Evolutionary conservation across 2,888 invertebrate genomes (phyloP), one percentile per base, ranked within the genome.

Genomic region (Willowsia nigromaculata): DNA sequence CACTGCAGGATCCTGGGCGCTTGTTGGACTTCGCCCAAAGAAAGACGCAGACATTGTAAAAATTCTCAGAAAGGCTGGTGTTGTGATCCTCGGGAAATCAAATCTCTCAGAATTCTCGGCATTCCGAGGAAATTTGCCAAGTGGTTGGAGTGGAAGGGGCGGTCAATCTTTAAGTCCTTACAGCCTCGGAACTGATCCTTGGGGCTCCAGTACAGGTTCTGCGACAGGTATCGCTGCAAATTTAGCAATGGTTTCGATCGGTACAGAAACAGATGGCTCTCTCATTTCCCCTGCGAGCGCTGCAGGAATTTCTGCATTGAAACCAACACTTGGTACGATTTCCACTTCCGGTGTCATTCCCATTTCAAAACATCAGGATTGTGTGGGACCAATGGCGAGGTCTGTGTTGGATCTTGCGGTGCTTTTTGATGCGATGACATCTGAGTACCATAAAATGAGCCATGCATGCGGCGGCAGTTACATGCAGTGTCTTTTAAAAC

Each of bases 301-400:
- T 27, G 83, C 40, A 9, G 86, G 90, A 9, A 18, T 89, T 33
- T 88, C 71, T 68, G 84, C 86, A 0, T 22, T 91, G 6, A 91
- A 90, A 27, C 82, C 91, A 1, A 91, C 90, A 0, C 13, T 85
- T 11, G 85, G 80, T 0, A 9, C 62, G 9, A 65, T 91, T 7
- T 81, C 91, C 7, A 90, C 86, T 3, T 27, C 56, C 25, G 91
- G 90, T 0, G 81, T 90, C 22, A 90, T 91, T 68, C 90, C 90
- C 9, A 62, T 91, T 6, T 80, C 90, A 0, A 80, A 68, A 27
- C 86, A 88, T 62, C 91, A 90, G 50, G 91, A 91, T 74, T 88
- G 85, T 43, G 91, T 91, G 89, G 91, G 91, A 25, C 91, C 91
- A 81, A 91, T 91, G 74, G 80, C 90, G 0, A 82, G 91, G 65